Conservation (phyloP, 1,140 invertebrate species). For the Dreissena rostriformis region DNA sequence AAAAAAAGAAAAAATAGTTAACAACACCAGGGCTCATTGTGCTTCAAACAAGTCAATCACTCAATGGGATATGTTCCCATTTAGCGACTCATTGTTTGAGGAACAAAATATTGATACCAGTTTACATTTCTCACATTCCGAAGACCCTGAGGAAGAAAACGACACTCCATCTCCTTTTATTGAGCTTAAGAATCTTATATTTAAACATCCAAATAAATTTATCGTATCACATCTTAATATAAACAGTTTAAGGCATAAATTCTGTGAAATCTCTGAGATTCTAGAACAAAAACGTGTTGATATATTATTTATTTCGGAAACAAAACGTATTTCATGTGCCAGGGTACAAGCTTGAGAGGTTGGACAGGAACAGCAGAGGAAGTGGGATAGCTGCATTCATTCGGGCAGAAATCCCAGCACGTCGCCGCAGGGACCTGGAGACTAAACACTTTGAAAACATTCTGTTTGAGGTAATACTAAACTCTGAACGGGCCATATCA, state of each 20-base stretch:
- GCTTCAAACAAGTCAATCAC: too few species aligned
- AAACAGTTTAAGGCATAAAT: conserved; percentile 51
- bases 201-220: conserved; percentile 46
- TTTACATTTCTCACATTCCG: too few species aligned
- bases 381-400: neutral
- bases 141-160: too few species aligned
- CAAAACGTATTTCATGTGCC: conserved; percentile 26
- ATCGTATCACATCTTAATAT: conserved; percentile 36
- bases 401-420: neutral
- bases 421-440: neutral
- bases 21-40: too few species aligned
- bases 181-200: too few species aligned
- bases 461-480: neutral
- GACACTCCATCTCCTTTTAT: too few species aligned
- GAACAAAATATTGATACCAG: too few species aligned
- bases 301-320: conserved; percentile 40
- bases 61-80: too few species aligned
- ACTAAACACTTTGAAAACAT: neutral
- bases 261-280: conserved; percentile 27
- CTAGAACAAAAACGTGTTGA: conserved; percentile 30
- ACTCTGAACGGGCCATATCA: neutral
- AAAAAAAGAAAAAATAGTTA: too few species aligned
- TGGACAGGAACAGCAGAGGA: neutral
- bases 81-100: too few species aligned
- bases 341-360: neutral